A percentile compares a stretch with the other conserved stretches of the same genome.
These are phyloP conservation scores for Microtus ochrogaster DNA, from an alignment of 2,113 vertebrate species.

Conservation along the genomic window DNA sequence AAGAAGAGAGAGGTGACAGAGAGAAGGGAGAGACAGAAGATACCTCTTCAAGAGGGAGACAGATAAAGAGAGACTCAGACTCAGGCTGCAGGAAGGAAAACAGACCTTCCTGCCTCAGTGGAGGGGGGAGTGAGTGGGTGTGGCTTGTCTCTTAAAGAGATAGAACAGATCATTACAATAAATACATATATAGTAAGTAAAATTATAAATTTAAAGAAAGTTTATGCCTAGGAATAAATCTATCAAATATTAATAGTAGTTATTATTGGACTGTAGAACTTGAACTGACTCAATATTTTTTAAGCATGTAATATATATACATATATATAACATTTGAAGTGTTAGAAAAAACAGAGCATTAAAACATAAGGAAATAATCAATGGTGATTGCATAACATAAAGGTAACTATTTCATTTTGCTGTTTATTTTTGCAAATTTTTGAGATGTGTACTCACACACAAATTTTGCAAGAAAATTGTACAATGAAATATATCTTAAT, in stretches of 20 bases:
- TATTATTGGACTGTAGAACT: constrained; percentile 14
- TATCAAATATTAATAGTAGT: constrained; percentile 33
- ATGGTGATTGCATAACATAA: neutral
- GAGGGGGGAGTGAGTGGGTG: too few species aligned
- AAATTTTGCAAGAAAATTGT: constrained; percentile 30
- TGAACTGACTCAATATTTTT: constrained; percentile 40
- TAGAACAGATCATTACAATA: too few species aligned
- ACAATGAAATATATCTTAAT: neutral
- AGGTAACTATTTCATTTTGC: constrained; percentile 22
- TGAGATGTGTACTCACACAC: neutral
- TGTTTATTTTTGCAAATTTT: constrained; percentile 1
- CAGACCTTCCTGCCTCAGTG: too few species aligned
- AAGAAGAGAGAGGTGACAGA: too few species aligned
- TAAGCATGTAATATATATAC: neutral
- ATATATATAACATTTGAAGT: constrained; percentile 17
- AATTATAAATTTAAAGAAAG: constrained; percentile 44
- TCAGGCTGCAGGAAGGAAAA: too few species aligned
- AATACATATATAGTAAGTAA: neutral
- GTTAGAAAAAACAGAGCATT: neutral
- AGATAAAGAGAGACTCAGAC: too few species aligned
- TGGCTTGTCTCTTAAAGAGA: too few species aligned
- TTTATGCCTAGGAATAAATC: constrained; percentile 27
- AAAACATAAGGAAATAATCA: constrained; percentile 28
- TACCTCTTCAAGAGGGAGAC: too few species aligned
- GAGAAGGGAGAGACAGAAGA: too few species aligned